Evolutionary conservation across 2,888 invertebrate species (phyloP), one percentile per base, ranked within the genome.

Genomic region (Rotaria sp.): DNA sequence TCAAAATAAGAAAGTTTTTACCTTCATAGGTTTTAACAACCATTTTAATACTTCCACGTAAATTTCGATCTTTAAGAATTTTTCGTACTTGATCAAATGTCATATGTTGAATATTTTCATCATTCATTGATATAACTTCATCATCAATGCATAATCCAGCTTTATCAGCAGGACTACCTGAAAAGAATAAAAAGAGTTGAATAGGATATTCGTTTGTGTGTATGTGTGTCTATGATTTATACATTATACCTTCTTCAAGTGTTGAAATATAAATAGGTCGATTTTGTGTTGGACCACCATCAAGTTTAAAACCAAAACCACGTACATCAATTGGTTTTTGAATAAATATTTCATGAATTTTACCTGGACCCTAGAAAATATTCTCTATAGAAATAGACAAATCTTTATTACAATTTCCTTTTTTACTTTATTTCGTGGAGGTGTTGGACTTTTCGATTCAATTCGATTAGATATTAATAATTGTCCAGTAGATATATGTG

Each of bases 21-120:
- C 80, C 80, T 80, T 80, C 80, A 15, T 45, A 80, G 45, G 80
- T 80, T 45, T 38, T 10, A 45, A 80, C 80, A 45, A 80, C 7
- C n/a, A 80, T 3, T 80, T 45, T 41, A 80, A 80, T 80, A 26
- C 45, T 80, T 26, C 80, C 80, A 45, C 45, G 41, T 45, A 45
- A 45, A n/a, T 45, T 80, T 85, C 86, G 67, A 59, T 86, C 75
- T 86, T 75, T 85, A 41, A 86, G 75, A 41, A 86, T 11, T 48
- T 85, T 86, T 80, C 86, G 86, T n/a, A 86, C 80, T 85, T 86
- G 86, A 45, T 86, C 85, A 85, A 80, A 85, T 75, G 52, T 86
- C 59, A 86, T 75, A 35, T 84, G 45, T 59, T 86, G 48, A 75
- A 85, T 85, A 84, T 74, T 59, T 74, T 75, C 52, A 57, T 75